Conservation (phyloP, 2,113 vertebrate species). For the Triplophysa siluroides region DNA sequence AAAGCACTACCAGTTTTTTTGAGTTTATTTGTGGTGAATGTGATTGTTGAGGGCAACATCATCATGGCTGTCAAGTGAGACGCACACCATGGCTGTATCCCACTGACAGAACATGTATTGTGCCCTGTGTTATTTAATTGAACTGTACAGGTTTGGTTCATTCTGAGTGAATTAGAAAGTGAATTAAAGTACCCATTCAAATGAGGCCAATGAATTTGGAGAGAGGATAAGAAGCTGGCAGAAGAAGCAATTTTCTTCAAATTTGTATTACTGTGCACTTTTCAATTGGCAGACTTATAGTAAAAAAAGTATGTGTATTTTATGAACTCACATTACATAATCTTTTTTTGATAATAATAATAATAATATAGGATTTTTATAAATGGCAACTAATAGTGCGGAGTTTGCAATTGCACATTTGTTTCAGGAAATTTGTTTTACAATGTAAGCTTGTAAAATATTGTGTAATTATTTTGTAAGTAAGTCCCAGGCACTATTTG, state of each 20-base stretch:
- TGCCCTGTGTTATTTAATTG: background rate
- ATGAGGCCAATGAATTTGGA: constrained; percentile 24
- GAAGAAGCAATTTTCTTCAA: background rate
- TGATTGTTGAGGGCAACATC: background rate
- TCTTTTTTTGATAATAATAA: too few species aligned
- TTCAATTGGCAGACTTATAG: background rate
- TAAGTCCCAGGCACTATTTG: constrained; percentile 5
- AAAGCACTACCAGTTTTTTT: background rate
- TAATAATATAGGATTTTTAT: too few species aligned
- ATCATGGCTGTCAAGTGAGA: background rate
- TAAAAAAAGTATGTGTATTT: background rate
- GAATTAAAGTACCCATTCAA: constrained; percentile 4
- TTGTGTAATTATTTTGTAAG: background rate
- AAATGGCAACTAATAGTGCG: too few species aligned
- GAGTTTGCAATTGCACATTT: background rate
- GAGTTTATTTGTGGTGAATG: background rate
- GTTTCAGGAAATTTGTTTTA: background rate
- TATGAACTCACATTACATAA: background rate
- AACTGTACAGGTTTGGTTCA: background rate
- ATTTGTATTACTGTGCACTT: background rate
- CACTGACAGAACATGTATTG: background rate
- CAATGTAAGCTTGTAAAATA: background rate
- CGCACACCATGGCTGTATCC: background rate
- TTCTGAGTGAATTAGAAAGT: constrained; percentile 15
- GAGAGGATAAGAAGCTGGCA: constrained; percentile 15